A percentile compares a stretch with the other conserved stretches of the same genome.
These are phyloP conservation scores for Macquaria ambigua DNA, from an alignment of 2,113 vertebrate species.

Conservation along the genomic window DNA sequence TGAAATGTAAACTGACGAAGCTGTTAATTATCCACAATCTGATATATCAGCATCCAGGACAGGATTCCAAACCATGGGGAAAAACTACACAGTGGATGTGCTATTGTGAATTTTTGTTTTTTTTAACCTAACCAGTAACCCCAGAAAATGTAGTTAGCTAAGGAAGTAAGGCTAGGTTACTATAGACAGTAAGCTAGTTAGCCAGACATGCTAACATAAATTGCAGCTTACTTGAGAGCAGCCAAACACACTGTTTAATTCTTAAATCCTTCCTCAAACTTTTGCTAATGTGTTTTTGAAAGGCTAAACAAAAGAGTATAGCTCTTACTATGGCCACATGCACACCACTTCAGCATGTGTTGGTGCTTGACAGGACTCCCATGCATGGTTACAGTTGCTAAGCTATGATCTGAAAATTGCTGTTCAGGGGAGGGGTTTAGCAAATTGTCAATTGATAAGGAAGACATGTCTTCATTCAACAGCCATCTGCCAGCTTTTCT, in stretches of 20 bases:
- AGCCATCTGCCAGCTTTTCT: constrained; percentile 5
- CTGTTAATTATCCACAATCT: not conserved
- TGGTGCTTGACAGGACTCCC: not conserved
- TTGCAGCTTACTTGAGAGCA: not conserved
- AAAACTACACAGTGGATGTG: not conserved
- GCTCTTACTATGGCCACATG: not conserved
- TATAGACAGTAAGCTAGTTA: not conserved
- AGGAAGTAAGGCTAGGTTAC: not conserved
- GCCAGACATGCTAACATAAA: not conserved
- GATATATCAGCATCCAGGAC: not conserved
- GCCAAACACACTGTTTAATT: not conserved
- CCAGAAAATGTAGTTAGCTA: not conserved
- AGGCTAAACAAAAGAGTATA: not conserved
- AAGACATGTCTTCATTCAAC: not conserved
- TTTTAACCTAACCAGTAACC: not conserved
- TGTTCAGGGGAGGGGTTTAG: not conserved
- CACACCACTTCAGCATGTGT: not conserved
- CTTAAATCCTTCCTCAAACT: not conserved
- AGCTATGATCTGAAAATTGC: not conserved
- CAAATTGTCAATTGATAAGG: not conserved
- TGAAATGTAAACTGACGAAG: not conserved
- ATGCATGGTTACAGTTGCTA: not conserved
- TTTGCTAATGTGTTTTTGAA: not conserved
- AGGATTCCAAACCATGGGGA: not conserved
- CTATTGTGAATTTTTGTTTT: too few relatives aligned